Evolutionary conservation across 2,888 invertebrate genomes (phyloP).

Genomic region (Hanleya hanleyi): DNA sequence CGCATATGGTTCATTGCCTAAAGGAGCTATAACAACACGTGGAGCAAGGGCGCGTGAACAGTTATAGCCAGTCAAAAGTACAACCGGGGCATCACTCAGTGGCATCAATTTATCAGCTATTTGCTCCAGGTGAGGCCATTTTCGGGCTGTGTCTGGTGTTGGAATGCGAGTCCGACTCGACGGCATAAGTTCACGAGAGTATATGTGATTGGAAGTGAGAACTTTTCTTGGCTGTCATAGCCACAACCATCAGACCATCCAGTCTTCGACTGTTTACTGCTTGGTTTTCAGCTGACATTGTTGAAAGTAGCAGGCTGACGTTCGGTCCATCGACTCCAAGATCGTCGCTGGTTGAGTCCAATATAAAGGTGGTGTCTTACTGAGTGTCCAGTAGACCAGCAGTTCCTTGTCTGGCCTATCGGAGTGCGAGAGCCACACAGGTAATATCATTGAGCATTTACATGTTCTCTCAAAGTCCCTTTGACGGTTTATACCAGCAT

Average conservation of each 20-base stretch:
- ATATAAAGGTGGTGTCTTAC: constrained; percentile 38
- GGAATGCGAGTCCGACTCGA: constrained; percentile 41
- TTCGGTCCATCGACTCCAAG: constrained; percentile 16
- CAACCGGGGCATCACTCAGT: constrained; percentile 30
- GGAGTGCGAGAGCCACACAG: constrained; percentile 29
- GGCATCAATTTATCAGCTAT: constrained; percentile 29
- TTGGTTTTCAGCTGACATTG: constrained; percentile 26
- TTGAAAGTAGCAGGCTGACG: constrained; percentile 30
- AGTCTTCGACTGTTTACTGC: constrained; percentile 12
- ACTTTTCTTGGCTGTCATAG: constrained; percentile 5
- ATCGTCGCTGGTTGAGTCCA: constrained; percentile 20
- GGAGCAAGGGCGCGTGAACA: constrained; percentile 41
- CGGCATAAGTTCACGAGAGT: constrained; percentile 33
- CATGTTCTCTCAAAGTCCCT: not conserved
- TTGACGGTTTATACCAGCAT: not conserved
- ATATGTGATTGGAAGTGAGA: constrained; percentile 36
- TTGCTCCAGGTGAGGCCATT: constrained; percentile 36
- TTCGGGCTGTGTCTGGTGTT: constrained; percentile 31
- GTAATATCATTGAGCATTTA: not conserved
- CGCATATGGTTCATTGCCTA: constrained; percentile 34
- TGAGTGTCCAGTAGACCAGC: constrained; percentile 40
- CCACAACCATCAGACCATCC: constrained; percentile 26
- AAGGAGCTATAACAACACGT: constrained; percentile 28
- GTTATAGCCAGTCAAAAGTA: constrained; percentile 44
- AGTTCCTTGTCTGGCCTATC: constrained; percentile 24